Conservation (phyloP, 1,140 invertebrate species). For the Kradibia gibbosae region DNA sequence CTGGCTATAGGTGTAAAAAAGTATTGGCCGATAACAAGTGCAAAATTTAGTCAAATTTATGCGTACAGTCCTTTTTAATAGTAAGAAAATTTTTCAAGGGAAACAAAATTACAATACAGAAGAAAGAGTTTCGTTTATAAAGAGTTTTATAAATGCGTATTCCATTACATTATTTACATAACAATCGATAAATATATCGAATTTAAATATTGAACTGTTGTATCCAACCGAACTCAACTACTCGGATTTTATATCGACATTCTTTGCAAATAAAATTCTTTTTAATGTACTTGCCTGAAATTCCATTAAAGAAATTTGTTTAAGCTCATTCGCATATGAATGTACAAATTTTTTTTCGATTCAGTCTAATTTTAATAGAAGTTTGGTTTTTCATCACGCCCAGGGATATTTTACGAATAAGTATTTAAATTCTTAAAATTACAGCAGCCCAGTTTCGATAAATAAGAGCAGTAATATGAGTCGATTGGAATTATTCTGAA, state of each 20-base stretch:
- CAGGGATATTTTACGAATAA: not conserved
- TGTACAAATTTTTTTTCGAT: not conserved
- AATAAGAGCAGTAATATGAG: not conserved
- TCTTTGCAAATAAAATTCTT: not conserved
- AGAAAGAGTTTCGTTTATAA: too few relatives aligned
- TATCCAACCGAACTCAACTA: not conserved
- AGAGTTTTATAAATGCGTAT: not conserved
- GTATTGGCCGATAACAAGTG: too few relatives aligned
- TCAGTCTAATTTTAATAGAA: not conserved
- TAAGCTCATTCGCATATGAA: not conserved
- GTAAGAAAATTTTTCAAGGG: not conserved
- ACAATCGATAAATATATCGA: not conserved
- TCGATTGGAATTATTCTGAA: too few relatives aligned
- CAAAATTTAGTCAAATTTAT: too few relatives aligned
- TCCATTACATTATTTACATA: not conserved
- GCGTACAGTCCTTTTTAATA: too few relatives aligned
- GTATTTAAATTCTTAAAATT: not conserved
- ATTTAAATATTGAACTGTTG: slow-evolving; percentile 10
- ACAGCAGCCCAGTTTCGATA: not conserved
- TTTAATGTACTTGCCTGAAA: not conserved
- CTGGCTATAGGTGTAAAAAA: too few relatives aligned
- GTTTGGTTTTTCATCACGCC: not conserved
- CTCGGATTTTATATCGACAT: not conserved
- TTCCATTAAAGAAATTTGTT: slow-evolving; percentile 4
- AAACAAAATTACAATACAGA: too few relatives aligned